These are phyloP conservation scores for Phymorhynchus buccinoides DNA, from an alignment of 1,140 invertebrate species.

Conservation along the genomic window DNA sequence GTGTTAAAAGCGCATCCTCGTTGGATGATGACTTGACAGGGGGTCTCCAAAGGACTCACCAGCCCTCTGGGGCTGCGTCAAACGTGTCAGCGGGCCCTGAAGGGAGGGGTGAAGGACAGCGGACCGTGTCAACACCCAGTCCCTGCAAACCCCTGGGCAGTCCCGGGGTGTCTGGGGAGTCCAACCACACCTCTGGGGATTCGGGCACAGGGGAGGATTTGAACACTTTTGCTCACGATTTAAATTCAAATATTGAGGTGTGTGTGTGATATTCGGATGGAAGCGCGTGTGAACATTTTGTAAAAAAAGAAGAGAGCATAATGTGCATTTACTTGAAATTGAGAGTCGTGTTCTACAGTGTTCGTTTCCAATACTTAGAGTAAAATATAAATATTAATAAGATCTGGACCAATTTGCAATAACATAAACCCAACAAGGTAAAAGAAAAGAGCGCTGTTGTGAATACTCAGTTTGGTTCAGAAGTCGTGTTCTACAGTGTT, in stretches of 20 bases:
- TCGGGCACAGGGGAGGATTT: conserved; percentile 18
- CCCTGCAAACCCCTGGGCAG: not conserved
- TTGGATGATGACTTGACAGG: too few relatives aligned
- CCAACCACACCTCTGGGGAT: conserved; percentile 17
- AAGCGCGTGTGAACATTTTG: not conserved
- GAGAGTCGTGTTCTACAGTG: too few relatives aligned
- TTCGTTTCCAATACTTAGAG: too few relatives aligned
- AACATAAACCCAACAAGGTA: too few relatives aligned
- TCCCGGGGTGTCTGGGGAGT: not conserved
- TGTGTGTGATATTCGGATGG: not conserved
- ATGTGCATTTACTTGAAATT: too few relatives aligned
- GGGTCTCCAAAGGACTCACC: not conserved
- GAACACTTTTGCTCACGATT: not conserved
- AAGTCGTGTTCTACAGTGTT: too few relatives aligned
- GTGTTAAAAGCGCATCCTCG: too few relatives aligned
- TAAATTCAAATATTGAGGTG: not conserved
- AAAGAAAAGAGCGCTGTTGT: too few relatives aligned
- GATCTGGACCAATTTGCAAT: too few relatives aligned
- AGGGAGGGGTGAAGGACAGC: not conserved
- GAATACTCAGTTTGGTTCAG: too few relatives aligned
- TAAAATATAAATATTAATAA: too few relatives aligned
- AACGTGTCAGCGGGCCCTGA: not conserved
- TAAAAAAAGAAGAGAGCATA: not conserved
- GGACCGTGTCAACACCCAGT: not conserved
- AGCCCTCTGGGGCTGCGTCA: not conserved